These are phyloP conservation scores for Mormyrus hasselquistii DNA, from an alignment of 2,797 vertebrate species.

Conservation along the genomic window DNA sequence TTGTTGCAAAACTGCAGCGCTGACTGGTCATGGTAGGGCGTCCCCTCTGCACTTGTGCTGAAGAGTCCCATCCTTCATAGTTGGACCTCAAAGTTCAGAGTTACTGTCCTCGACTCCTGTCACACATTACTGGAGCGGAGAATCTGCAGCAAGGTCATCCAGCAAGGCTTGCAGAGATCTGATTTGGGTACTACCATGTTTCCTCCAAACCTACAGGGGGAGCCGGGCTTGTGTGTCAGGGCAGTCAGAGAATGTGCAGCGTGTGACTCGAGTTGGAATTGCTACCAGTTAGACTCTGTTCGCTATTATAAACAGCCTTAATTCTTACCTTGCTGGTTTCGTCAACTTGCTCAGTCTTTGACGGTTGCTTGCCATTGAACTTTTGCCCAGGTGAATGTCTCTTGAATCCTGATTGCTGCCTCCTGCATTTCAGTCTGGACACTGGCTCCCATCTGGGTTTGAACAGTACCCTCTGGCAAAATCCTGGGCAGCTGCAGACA, in stretches of 20 bases:
- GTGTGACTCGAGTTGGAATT: neutral
- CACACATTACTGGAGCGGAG: neutral
- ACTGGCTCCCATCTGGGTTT: neutral
- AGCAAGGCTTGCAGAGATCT: neutral
- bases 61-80: neutral
- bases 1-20: neutral
- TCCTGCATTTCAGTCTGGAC: neutral
- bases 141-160: neutral
- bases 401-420: neutral
- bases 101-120: neutral
- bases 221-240: neutral
- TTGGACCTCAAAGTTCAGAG: neutral
- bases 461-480: neutral
- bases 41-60: neutral
- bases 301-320: neutral
- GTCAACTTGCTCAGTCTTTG: neutral
- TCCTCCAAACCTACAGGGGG: neutral
- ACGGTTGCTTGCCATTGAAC: neutral
- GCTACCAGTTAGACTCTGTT: neutral
- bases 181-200: neutral
- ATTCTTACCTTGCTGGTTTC: neutral
- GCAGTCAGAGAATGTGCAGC: neutral
- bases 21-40: neutral
- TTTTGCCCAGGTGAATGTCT: neutral
- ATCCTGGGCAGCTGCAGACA: neutral